A percentile compares a stretch with the other conserved stretches of the same genome.
phyloP scores from a whole-genome alignment of 2,888 invertebrate genomes.

The Anorthoa munda region DNA sequence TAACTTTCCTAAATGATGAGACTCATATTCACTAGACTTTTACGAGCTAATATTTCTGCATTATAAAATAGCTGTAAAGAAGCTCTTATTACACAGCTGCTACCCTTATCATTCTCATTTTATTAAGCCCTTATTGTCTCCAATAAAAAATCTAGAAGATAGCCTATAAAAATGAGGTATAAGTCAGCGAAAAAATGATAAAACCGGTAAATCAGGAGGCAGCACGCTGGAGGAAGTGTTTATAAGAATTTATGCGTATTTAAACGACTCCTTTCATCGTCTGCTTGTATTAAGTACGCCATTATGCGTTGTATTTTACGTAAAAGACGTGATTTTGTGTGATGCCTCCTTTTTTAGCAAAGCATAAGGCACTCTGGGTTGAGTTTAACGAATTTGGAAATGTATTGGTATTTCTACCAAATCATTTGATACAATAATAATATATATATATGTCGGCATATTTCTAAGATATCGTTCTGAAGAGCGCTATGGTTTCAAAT shows the following conservation, averaged over 20 bases:
- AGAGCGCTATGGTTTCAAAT: too few relatives aligned
- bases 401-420: not conserved
- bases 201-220: conserved; percentile 72
- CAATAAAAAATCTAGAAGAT: conserved; percentile 86
- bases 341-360: not conserved
- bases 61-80: conserved; percentile 58
- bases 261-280: conserved; percentile 63
- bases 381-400: not conserved
- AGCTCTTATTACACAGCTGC: conserved; percentile 58
- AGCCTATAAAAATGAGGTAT: conserved; percentile 79
- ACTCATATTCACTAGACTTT: conserved; percentile 41
- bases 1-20: conserved; percentile 22
- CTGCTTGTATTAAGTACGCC: conserved; percentile 57
- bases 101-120: conserved; percentile 79
- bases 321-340: conserved; percentile 42
- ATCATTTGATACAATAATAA: not conserved
- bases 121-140: conserved; percentile 87
- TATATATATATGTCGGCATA: too few relatives aligned
- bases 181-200: conserved; percentile 73
- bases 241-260: conserved; percentile 73
- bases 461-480: too few relatives aligned
- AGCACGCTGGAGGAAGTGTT: conserved; percentile 64
- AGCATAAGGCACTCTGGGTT: not conserved
- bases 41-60: conserved; percentile 53
- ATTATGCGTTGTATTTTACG: conserved; percentile 56